A percentile compares a stretch with the other conserved stretches of the same genome.
These are phyloP conservation scores for Maccullochella peelii DNA, from an alignment of 2,113 vertebrate genomes.

Conservation along the genomic window DNA sequence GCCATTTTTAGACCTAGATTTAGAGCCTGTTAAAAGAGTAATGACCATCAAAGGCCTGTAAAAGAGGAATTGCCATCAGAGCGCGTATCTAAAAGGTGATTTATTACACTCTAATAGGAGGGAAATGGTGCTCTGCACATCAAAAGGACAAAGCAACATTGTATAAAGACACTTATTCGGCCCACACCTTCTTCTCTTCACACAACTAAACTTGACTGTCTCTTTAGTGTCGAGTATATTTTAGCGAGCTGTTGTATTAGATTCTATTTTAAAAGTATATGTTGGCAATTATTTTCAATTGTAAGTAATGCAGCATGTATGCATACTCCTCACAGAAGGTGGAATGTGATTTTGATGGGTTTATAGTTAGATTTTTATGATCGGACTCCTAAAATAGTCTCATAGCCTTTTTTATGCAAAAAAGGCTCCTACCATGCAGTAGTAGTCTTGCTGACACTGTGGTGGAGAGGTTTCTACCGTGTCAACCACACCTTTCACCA, in stretches of 20 bases:
- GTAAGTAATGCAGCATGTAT: neutral
- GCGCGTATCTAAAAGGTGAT: slow-evolving; percentile 82
- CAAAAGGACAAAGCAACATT: slow-evolving; percentile 73
- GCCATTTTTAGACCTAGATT: slow-evolving; percentile 84
- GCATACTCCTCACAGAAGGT: slow-evolving; percentile 17
- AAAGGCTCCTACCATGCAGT: slow-evolving; percentile 7
- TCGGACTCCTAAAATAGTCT: slow-evolving; percentile 1
- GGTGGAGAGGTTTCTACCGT: slow-evolving; percentile 15
- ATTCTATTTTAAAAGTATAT: slow-evolving; percentile 36
- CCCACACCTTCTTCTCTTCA: slow-evolving; percentile 35
- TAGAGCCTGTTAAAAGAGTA: slow-evolving; percentile 85
- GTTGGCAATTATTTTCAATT: slow-evolving; percentile 16
- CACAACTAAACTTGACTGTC: slow-evolving; percentile 35
- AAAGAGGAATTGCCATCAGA: slow-evolving; percentile 82
- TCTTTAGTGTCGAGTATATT: slow-evolving; percentile 45
- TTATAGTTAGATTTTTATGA: slow-evolving; percentile 31
- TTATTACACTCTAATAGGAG: slow-evolving; percentile 81
- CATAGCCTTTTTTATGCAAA: neutral
- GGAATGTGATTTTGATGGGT: slow-evolving; percentile 50
- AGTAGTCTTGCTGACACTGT: slow-evolving; percentile 16
- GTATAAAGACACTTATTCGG: slow-evolving; percentile 49
- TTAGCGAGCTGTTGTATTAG: slow-evolving; percentile 22
- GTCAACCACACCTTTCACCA: slow-evolving; percentile 37
- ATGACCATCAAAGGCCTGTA: slow-evolving; percentile 84
- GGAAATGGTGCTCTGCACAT: slow-evolving; percentile 81